These are phyloP conservation scores for Mylabris phalerata DNA, from an alignment of 1,140 invertebrate genomes.

Conservation along the genomic window DNA sequence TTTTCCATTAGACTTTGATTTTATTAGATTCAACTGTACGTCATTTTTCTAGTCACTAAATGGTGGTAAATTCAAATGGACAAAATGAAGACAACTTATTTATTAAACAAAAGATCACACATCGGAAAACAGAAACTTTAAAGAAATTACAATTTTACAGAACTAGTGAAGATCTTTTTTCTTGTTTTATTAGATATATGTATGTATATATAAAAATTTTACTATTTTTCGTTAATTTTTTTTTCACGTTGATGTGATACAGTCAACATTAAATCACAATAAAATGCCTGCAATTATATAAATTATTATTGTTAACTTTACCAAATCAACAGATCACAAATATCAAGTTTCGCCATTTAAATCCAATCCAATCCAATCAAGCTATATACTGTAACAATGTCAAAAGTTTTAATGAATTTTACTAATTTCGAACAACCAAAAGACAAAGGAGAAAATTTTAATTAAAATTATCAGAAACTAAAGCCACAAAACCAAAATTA, in stretches of 20 bases:
- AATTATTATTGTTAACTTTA: constrained; percentile 10
- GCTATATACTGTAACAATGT: constrained; percentile 7
- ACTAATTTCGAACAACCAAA: constrained; percentile 4
- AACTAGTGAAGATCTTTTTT: too few species aligned
- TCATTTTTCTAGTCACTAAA: too few species aligned
- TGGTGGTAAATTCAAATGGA: too few species aligned
- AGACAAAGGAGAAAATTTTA: constrained; percentile 2
- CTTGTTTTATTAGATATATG: too few species aligned
- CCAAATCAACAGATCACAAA: constrained; percentile 16
- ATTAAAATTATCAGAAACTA: not conserved
- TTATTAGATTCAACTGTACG: too few species aligned
- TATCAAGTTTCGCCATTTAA: constrained; percentile 10
- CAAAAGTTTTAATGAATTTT: constrained; percentile 5
- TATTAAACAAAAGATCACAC: too few species aligned
- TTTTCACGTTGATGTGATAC: constrained; percentile 8
- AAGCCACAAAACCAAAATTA: constrained; percentile 1
- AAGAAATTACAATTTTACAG: too few species aligned
- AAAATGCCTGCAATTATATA: constrained; percentile 1
- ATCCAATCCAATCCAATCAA: constrained; percentile 4
- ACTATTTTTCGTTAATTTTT: too few species aligned
- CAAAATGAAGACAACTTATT: too few species aligned
- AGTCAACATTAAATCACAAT: constrained; percentile 6
- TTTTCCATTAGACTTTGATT: too few species aligned
- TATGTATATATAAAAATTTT: too few species aligned
- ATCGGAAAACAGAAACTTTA: too few species aligned